Evolutionary conservation across 2,888 invertebrate species (phyloP).

Genomic region (Stenoptilia bipunctidactyla): DNA sequence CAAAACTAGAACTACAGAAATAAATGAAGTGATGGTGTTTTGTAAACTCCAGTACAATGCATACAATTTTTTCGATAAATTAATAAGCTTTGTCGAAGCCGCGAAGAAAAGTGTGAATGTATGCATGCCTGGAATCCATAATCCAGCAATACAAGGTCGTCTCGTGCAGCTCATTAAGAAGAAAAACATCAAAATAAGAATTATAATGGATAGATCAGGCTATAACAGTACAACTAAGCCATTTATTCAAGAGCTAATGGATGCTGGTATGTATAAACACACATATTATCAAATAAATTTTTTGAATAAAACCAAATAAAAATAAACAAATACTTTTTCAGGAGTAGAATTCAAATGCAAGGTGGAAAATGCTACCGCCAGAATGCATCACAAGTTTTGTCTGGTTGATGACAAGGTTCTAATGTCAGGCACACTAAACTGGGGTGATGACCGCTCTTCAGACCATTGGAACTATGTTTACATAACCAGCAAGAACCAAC

Average conservation of each 20-base stretch:
- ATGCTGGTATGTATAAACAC: constrained; percentile 36
- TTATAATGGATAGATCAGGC: constrained; percentile 50
- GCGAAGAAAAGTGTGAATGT: constrained; percentile 46
- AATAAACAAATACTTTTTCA: no score
- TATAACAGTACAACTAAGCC: constrained; percentile 49
- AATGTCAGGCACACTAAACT: constrained; percentile 81
- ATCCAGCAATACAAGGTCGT: constrained; percentile 55
- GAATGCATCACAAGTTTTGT: constrained; percentile 86
- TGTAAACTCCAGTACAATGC: constrained; percentile 60
- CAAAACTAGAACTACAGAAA: constrained; percentile 39
- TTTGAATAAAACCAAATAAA: no score
- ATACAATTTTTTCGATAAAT: constrained; percentile 54
- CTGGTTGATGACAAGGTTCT: constrained; percentile 74
- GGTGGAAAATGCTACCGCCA: constrained; percentile 34
- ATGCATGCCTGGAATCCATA: constrained; percentile 62
- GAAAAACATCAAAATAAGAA: constrained; percentile 45
- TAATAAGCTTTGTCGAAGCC: constrained; percentile 51
- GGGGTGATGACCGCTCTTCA: constrained; percentile 78
- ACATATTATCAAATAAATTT: neutral
- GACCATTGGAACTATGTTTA: constrained; percentile 80
- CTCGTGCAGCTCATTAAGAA: constrained; percentile 42
- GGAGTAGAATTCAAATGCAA: constrained; percentile 71
- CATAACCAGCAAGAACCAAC: constrained; percentile 68
- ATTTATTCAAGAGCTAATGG: constrained; percentile 49
- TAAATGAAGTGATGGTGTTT: constrained; percentile 65